Base-by-base conservation (phyloP, 1,140 invertebrate genomes). In the Diabrotica undecimpunctata region DNA sequence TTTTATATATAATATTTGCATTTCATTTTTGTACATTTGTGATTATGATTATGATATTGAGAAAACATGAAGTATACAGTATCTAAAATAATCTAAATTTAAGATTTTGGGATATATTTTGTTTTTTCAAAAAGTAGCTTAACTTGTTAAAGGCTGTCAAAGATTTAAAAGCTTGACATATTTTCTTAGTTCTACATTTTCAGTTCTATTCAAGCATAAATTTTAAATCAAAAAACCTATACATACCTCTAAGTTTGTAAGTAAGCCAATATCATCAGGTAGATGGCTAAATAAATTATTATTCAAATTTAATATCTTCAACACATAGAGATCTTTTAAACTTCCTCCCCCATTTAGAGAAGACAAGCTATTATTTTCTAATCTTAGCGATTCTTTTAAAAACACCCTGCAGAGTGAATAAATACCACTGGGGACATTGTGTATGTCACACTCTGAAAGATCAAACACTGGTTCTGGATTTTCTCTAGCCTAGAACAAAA, bases 331-430 rank as follows among this genome's bases (percentile, higher is more conserved):
- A 79, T 92, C 89, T 66, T 81, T 81, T 70, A 92, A 79, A 70
- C 83, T 82, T 61, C 90, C 90, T 70, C 89, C 89, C 70, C 85
- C 85, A 67, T 83, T 83, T n/a, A 93, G 77, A 54, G 86, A 85
- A 61, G 82, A 81, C 63, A 93, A 78, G 60, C 82, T 81, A 79
- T 93, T 93, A 64, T 83, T 80, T 66, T 89, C 80, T 65, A 92
- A 79, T 73, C 85, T 81, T 56, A 91, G 78, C 53, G 80, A 79
- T 70, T 88, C 85, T 80, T 93, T 93, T 61, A 88, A 84, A 70
- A 91, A 88, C 52, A 93, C 88, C 78, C 87, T 88, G 77, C 90
- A 92, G 46, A 91, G 79, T 4, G 88, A 86, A 80, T 87, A 92
- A 66, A 91, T 88, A 57, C 90, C 89, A 60, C 85, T 81, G 25